Evolutionary conservation across 2,797 vertebrate species (phyloP).

Genomic region (Pipistrellus kuhlii): DNA sequence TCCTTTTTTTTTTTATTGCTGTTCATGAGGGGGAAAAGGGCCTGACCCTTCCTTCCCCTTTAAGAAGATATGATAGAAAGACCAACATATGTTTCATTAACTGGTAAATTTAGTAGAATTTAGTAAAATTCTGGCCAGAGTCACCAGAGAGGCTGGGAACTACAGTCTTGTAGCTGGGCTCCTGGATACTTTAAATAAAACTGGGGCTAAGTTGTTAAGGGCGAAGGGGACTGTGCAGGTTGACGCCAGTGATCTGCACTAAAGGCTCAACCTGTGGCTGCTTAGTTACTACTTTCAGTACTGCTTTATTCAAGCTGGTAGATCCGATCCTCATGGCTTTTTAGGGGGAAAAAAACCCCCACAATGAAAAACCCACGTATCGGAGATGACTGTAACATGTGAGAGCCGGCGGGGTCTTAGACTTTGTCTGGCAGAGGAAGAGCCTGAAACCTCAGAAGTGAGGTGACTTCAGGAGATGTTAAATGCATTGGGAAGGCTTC

Average conservation of each 20-base stretch:
- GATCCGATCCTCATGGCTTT: neutral
- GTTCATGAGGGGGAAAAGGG: neutral
- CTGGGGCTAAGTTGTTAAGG: neutral
- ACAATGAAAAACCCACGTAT: neutral
- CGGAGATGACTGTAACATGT: neutral
- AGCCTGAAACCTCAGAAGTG: neutral
- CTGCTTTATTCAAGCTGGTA: neutral
- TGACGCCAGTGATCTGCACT: neutral
- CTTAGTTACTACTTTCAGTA: neutral
- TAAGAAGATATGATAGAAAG: neutral
- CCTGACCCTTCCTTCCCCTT: neutral
- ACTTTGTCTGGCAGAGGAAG: neutral
- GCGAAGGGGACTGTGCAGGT: neutral
- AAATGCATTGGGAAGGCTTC: neutral
- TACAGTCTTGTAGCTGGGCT: neutral
- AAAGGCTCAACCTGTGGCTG: neutral
- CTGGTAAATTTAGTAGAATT: neutral
- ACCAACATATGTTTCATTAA: neutral
- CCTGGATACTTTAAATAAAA: neutral
- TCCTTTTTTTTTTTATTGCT: neutral
- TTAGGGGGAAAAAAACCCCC: neutral
- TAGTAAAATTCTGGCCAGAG: neutral
- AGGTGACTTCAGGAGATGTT: neutral
- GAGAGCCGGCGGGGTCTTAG: neutral
- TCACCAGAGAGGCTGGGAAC: neutral